Percentiles rank a stretch among this genome's conserved stretches.
Evolutionary conservation across 2,797 vertebrate genomes (phyloP).

Genomic region (Sebastes cheni): DNA sequence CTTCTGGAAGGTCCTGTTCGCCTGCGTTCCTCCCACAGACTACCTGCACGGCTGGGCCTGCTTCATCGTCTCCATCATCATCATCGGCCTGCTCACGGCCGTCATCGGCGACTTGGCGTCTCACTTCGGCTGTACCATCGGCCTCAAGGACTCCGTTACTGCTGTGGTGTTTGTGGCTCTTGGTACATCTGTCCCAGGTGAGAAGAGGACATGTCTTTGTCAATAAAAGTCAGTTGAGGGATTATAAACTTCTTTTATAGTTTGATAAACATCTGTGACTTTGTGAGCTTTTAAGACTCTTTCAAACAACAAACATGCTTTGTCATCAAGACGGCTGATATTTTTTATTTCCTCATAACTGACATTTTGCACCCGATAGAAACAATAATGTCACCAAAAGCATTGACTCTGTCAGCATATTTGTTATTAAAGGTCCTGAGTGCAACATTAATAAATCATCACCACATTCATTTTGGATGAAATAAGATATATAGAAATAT

Average conservation of each 20-base stretch:
- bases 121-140: slow-evolving; percentile 98
- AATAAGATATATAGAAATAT: slow-evolving; percentile 1
- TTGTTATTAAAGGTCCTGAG: slow-evolving; percentile 49
- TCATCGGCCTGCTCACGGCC: slow-evolving; percentile 95
- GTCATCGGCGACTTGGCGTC: slow-evolving; percentile 96
- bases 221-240: neutral
- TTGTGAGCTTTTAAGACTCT: neutral
- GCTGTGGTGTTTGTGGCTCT: slow-evolving; percentile 96
- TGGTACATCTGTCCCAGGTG: slow-evolving; percentile 96
- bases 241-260: neutral
- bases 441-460: slow-evolving; percentile 50
- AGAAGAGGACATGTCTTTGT: neutral
- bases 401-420: slow-evolving; percentile 39
- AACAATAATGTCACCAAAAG: slow-evolving; percentile 29
- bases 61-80: slow-evolving; percentile 90
- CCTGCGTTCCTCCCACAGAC: slow-evolving; percentile 95
- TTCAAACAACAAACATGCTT: slow-evolving; percentile 26
- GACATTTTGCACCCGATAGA: slow-evolving; percentile 39
- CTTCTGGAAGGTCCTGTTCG: slow-evolving; percentile 99
- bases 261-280: neutral
- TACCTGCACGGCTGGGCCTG: slow-evolving; percentile 98
- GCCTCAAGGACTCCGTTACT: slow-evolving; percentile 97
- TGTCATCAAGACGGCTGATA: slow-evolving; percentile 39
- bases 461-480: neutral
- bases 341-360: slow-evolving; percentile 39